Evolutionary conservation across 2,797 vertebrate genomes (phyloP).

Genomic region (Poeciliopsis paucimaculata): DNA sequence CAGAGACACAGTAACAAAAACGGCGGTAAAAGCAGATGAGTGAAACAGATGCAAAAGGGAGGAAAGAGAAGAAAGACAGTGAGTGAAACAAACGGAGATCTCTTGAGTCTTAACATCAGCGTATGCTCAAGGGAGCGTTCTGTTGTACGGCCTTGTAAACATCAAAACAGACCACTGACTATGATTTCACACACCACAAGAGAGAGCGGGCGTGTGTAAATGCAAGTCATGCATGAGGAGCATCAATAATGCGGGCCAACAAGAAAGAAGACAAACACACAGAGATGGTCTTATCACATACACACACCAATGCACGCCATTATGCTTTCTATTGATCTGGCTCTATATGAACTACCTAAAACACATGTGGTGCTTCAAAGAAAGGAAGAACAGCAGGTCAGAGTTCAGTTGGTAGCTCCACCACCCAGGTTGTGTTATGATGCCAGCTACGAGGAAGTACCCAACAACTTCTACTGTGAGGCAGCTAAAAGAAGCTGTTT

Average conservation of each 20-base stretch:
- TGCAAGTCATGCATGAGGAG: conserved; percentile 44
- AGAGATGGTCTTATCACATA: not conserved
- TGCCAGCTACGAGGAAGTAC: conserved; percentile 1
- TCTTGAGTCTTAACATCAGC: conserved; percentile 40
- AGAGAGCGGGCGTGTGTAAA: conserved; percentile 33
- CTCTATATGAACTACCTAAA: conserved; percentile 12
- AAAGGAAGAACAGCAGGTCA: not conserved
- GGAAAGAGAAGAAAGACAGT: not conserved
- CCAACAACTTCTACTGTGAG: not conserved
- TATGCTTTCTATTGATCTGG: conserved; percentile 6
- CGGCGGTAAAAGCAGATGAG: not conserved
- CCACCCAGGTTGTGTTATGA: conserved; percentile 13
- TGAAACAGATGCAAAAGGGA: not conserved
- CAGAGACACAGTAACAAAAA: not conserved
- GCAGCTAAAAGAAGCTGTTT: conserved; percentile 24
- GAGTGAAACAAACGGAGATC: conserved; percentile 11
- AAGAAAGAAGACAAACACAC: conserved; percentile 10
- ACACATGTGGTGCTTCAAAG: conserved; percentile 14
- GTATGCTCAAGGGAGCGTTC: conserved; percentile 48
- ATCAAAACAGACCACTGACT: conserved; percentile 65
- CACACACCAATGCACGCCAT: not conserved
- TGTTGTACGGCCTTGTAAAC: conserved; percentile 60
- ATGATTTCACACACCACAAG: conserved; percentile 59
- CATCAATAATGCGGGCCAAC: conserved; percentile 30
- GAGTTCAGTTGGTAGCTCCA: conserved; percentile 1